Conservation (phyloP, 2,113 vertebrate genomes). For the Pelmatolapia mariae region DNA sequence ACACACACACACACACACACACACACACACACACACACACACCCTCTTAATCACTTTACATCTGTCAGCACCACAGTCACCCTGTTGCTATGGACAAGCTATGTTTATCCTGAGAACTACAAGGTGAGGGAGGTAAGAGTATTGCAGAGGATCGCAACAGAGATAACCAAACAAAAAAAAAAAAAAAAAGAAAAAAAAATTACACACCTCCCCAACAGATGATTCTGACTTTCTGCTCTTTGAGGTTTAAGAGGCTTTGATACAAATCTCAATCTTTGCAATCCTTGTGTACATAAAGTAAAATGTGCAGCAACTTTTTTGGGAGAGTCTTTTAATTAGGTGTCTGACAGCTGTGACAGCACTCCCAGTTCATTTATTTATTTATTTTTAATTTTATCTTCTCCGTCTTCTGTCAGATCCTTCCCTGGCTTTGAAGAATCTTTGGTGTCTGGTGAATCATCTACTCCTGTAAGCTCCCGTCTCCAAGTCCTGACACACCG, state of each 20-base stretch:
- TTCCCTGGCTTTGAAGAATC: conserved; percentile 8
- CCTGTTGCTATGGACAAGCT: conserved; percentile 59
- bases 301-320: not conserved
- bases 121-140: not conserved
- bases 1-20: not conserved
- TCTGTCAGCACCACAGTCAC: conserved; percentile 9
- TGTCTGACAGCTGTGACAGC: not conserved
- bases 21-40: not conserved
- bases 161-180: not conserved
- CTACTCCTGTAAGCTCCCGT: not conserved
- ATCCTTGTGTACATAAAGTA: not conserved
- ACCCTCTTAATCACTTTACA: conserved; percentile 18
- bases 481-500: not conserved
- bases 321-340: not conserved
- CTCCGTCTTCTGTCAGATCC: not conserved
- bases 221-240: not conserved
- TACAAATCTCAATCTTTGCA: not conserved
- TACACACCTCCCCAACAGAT: not conserved
- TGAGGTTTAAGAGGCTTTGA: not conserved
- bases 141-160: not conserved
- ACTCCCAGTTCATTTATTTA: not conserved
- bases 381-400: not conserved
- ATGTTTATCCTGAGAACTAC: not conserved
- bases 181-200: not conserved
- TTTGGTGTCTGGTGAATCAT: conserved; percentile 17